phyloP scores from a whole-genome alignment of 1,140 invertebrate species.

The Oedothorax gibbosus region DNA sequence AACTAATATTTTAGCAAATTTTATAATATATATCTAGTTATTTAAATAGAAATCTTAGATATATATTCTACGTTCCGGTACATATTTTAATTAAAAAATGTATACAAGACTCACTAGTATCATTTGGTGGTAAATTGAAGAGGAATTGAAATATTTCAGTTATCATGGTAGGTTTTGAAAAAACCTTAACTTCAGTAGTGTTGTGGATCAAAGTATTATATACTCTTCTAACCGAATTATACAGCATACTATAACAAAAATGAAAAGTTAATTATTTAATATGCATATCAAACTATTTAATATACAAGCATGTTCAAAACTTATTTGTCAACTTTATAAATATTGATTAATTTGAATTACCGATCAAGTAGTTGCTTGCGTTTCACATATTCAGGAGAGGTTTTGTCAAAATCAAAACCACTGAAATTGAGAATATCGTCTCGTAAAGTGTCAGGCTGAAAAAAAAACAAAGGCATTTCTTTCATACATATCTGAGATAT shows the following conservation, averaged over 20 bases:
- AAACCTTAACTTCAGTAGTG: constrained; percentile 50
- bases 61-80: neutral
- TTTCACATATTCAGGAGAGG: constrained; percentile 38
- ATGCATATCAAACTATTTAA: no score
- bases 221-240: constrained; percentile 54
- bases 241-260: constrained; percentile 46
- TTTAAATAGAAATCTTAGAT: no score
- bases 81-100: neutral
- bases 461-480: constrained; percentile 19
- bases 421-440: constrained; percentile 54
- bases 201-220: constrained; percentile 59
- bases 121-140: constrained; percentile 48
- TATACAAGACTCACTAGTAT: constrained; percentile 41
- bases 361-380: constrained; percentile 38
- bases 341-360: neutral
- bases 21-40: no score
- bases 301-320: no score
- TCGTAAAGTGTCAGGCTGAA: constrained; percentile 41
- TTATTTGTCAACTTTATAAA: neutral
- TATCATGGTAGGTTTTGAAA: constrained; percentile 55
- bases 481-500: neutral
- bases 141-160: constrained; percentile 54
- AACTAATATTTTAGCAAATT: no score
- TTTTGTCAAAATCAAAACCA: constrained; percentile 53
- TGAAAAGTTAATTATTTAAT: neutral